These are phyloP conservation scores for Willisornis vidua DNA, from an alignment of 2,113 vertebrate species.

Conservation along the genomic window DNA sequence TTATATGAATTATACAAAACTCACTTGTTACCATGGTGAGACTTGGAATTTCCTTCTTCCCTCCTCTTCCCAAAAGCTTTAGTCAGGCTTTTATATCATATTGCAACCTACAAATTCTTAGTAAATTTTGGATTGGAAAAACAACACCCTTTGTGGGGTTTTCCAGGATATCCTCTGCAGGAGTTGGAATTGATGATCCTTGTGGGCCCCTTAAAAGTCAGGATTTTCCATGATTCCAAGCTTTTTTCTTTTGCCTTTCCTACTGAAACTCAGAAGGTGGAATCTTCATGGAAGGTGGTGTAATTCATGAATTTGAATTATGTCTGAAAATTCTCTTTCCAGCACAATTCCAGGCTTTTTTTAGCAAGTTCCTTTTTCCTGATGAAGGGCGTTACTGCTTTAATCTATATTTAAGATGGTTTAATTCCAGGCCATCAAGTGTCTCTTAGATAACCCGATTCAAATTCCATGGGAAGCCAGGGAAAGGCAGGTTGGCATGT, in stretches of 20 bases:
- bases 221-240: not conserved
- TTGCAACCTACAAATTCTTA: not conserved
- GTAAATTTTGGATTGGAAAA: not conserved
- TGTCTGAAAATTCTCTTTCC: not conserved
- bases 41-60: not conserved
- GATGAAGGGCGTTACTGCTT: not conserved
- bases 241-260: not conserved
- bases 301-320: not conserved
- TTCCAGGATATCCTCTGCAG: not conserved
- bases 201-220: not conserved
- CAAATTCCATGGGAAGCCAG: not conserved
- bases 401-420: not conserved
- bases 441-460: not conserved
- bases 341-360: not conserved
- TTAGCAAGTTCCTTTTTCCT: not conserved
- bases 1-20: not conserved
- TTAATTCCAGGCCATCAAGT: not conserved
- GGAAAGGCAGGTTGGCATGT: not conserved
- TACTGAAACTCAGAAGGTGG: not conserved
- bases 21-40: too few species aligned
- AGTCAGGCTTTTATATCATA: not conserved
- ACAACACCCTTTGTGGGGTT: not conserved
- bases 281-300: accelerated
- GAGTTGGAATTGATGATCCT: not conserved
- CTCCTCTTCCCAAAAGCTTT: not conserved